Conservation (phyloP, 2,797 vertebrate species). For the Phrynocephalus guinanensis region DNA sequence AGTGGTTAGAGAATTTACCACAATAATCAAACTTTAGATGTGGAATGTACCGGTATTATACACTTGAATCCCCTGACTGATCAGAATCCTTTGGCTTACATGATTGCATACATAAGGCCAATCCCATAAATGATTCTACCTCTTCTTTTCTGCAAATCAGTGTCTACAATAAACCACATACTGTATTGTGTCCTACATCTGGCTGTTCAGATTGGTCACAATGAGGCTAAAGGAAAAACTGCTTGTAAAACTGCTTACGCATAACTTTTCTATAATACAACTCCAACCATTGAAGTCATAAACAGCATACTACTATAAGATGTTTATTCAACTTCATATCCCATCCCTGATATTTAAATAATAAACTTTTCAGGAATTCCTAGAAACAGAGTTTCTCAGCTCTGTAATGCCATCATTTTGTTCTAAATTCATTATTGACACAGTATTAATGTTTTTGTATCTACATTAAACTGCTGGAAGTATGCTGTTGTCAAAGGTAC, state of each 20-base stretch:
- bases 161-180: too few relatives aligned
- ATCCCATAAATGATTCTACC: too few relatives aligned
- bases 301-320: neutral
- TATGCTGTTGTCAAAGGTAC: neutral
- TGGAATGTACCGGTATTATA: neutral
- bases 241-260: too few relatives aligned
- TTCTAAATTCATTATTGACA: neutral
- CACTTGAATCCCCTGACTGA: neutral
- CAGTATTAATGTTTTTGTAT: neutral
- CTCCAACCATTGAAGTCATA: neutral
- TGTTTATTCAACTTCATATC: neutral
- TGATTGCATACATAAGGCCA: too few relatives aligned
- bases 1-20: neutral
- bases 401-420: neutral
- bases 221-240: too few relatives aligned
- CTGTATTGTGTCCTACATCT: too few relatives aligned
- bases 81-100: too few relatives aligned
- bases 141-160: too few relatives aligned
- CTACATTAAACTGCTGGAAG: neutral
- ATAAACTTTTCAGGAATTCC: neutral
- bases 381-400: neutral
- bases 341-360: neutral
- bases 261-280: too few relatives aligned
- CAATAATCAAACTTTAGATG: slow-evolving; percentile 39
- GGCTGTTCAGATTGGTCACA: neutral